Conservation (phyloP, 2,113 vertebrate species). For the Benitochromis conjunctus region DNA sequence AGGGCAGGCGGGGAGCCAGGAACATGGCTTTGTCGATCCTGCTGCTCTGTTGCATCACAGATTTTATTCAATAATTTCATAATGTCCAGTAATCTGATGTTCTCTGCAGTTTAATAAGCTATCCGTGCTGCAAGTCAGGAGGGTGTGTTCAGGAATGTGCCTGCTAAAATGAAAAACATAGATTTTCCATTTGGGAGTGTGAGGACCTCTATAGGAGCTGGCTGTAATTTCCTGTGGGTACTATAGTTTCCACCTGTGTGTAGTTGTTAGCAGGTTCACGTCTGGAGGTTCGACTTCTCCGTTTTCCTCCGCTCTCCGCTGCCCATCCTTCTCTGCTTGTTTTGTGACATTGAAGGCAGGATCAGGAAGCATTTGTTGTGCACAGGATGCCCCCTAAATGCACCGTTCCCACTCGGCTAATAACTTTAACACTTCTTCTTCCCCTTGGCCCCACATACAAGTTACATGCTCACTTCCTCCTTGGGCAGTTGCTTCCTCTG, state of each 20-base stretch:
- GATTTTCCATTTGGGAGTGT: constrained; percentile 19
- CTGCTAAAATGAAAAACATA: constrained; percentile 28
- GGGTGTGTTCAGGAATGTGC: constrained; percentile 16
- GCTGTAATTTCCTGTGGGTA: not conserved
- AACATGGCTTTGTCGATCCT: not conserved
- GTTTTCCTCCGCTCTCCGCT: not conserved
- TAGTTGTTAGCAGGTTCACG: constrained; percentile 8
- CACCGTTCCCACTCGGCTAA: constrained; percentile 57
- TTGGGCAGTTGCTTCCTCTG: constrained; percentile 47
- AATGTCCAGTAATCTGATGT: constrained; percentile 20
- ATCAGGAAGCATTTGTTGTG: constrained; percentile 68
- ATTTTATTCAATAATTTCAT: not conserved
- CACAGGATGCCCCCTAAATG: constrained; percentile 61
- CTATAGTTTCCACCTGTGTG: constrained; percentile 36
- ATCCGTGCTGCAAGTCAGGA: not conserved
- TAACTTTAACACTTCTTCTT: constrained; percentile 76
- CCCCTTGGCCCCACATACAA: constrained; percentile 33
- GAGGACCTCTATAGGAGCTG: not conserved
- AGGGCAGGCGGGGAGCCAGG: not conserved
- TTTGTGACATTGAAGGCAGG: constrained; percentile 23
- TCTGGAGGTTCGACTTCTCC: not conserved
- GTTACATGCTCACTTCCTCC: constrained; percentile 50
- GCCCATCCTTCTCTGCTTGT: not conserved
- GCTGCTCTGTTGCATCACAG: not conserved
- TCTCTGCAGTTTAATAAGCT: not conserved